A percentile compares a stretch with the other conserved stretches of the same genome.
These are phyloP conservation scores for Lymantria monacha DNA, from an alignment of 2,888 invertebrate genomes.

Conservation along the genomic window DNA sequence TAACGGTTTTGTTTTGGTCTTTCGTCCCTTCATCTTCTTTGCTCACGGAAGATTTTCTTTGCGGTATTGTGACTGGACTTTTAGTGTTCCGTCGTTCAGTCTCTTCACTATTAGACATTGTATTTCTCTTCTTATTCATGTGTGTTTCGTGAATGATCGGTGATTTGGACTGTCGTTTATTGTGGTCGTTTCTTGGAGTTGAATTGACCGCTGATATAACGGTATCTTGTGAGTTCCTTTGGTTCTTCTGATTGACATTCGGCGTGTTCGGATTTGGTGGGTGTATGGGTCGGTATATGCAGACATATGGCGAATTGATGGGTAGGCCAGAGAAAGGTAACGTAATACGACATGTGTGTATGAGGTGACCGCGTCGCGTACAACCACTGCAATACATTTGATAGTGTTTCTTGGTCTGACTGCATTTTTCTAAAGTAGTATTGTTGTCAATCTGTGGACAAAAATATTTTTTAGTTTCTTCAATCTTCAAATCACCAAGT, in stretches of 20 bases:
- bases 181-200: constrained; percentile 24
- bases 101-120: constrained; percentile 32
- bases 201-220: constrained; percentile 15
- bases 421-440: constrained; percentile 53
- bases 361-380: constrained; percentile 77
- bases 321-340: constrained; percentile 67
- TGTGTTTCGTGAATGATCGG: constrained; percentile 58
- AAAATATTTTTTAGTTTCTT: background rate
- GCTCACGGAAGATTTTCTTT: constrained; percentile 39
- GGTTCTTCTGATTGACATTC: constrained; percentile 14
- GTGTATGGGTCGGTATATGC: constrained; percentile 54
- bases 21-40: constrained; percentile 26
- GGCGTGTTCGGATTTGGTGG: constrained; percentile 10
- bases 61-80: constrained; percentile 27
- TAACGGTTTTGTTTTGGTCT: constrained; percentile 21
- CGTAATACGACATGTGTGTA: constrained; percentile 61
- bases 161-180: constrained; percentile 68
- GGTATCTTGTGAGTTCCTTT: constrained; percentile 31
- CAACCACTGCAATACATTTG: constrained; percentile 82
- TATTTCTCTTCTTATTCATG: constrained; percentile 53
- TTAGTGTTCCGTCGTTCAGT: constrained; percentile 36
- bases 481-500: too few species aligned
- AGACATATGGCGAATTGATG: constrained; percentile 65
- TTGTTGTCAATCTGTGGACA: constrained; percentile 69
- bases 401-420: constrained; percentile 48